Evolutionary conservation across 2,888 invertebrate genomes (phyloP), one percentile per base, ranked within the genome.

Genomic region (Galerucella pusilla): DNA sequence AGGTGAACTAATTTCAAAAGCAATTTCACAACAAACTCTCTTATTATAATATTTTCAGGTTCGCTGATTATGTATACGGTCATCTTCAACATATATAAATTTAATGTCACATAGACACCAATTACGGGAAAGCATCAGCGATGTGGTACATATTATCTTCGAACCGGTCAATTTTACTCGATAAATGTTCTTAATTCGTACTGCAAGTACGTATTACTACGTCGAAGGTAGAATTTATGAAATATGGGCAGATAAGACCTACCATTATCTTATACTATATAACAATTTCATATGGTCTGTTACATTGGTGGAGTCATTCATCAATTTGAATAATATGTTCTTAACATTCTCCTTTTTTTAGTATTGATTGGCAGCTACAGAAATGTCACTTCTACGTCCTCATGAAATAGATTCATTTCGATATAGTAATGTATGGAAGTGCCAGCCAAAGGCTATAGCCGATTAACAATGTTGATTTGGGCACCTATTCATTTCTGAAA

Each of bases 161-260:
- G 28, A 72, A 72, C 70, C 72, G 67, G 67, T 73, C 63, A 72
- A 77, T 73, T 77, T 70, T 61, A 60, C 54, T 75, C 74, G 68
- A 77, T 75, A 77, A 77, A 77, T 71, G 77, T 67, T 73, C 74
- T 77, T 77, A 77, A 75, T 77, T 71, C 65, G 66, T 59, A 69
- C 69, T 72, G 59, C 70, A 77, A 74, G 72, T 75, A 66, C 71
- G 64, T 72, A 77, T 77, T 77, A 77, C 59, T 68, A 72, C 74
- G 77, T 75, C 77, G 69, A 67, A 72, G 63, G 63, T 69, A 70
- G 75, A 71, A 69, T 75, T 75, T 70, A 75, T 77, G 77, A 77
- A 75, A 74, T 75, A 75, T 74, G 74, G 59, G 60, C 70, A 65
- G 57, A 72, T 74, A 77, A 74, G 69, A 73, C 75, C 71, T 69